Evolutionary conservation across 2,113 vertebrate species (phyloP), one percentile per base, ranked within the genome.

Genomic region (Balaeniceps rex): DNA sequence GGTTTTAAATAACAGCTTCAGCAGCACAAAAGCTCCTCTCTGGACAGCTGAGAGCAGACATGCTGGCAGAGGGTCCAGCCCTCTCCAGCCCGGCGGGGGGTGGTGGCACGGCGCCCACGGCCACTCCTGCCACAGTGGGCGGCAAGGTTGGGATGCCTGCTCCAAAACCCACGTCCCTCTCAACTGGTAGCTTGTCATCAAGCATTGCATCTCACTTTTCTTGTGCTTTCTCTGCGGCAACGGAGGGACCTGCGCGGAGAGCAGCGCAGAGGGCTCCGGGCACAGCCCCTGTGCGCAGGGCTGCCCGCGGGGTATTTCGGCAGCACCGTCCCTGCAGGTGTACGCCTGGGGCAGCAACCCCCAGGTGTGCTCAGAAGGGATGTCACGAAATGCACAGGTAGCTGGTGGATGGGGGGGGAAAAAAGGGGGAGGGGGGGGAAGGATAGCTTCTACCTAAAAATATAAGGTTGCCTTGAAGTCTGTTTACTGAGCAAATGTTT

Each of bases 301-400:
- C 28, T 38, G n/a, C 31, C n/a, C 5, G 1, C 4, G 1, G n/a
- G 25, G 21, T 22, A 4, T 29, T 42, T 36, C 0, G 15, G n/a
- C 18, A 16, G 57, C n/a, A 40, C 10, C 1, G 6, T 63, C 49
- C 40, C 21, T 29, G 36, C 15, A 33, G 16, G 26, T 10, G 22
- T 10, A 14, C 1, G 4, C 31, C 21, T 2, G 0, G 54, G 71
- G 36, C 36, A 40, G 42, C 44, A 29, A 74, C 1, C 12, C 42
- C 46, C 25, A 4, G 13, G 25, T 10, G 36, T 12, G 64, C 58
- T 55, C 52, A 51, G 52, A 23, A 44, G 36, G 69, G 46, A 31
- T 14, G 34, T 29, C 68, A 49, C 75, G 46, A 66, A 42, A 77
- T 1, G 3, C 38, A 44, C 8, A 31, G 28, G 34, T 19, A 63